phyloP scores from a whole-genome alignment of 1,140 invertebrate species.

The Drusus annulatus region DNA sequence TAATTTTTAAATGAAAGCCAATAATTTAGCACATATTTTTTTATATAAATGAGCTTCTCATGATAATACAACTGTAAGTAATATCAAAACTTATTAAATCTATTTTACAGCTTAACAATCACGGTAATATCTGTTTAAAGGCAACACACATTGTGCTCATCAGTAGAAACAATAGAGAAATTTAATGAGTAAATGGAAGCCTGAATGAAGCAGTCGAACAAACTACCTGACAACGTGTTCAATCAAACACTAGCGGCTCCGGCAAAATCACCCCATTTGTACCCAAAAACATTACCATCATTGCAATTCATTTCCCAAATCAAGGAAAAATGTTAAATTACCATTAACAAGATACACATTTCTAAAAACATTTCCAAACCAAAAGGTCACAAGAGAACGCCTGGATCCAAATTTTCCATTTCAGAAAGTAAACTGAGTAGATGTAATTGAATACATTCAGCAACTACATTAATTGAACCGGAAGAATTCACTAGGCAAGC shows the following conservation, averaged over 20 bases:
- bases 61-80: slow-evolving; percentile 48
- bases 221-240: slow-evolving; percentile 9
- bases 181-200: slow-evolving; percentile 45
- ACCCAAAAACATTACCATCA: no score
- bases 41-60: slow-evolving; percentile 53
- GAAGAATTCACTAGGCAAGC: no score
- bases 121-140: slow-evolving; percentile 51
- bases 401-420: no score
- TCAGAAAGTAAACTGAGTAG: no score
- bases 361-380: no score
- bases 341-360: no score
- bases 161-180: slow-evolving; percentile 18
- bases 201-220: slow-evolving; percentile 43
- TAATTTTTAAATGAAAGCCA: slow-evolving; percentile 4
- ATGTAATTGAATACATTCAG: no score
- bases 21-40: slow-evolving; percentile 40
- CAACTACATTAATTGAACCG: no score
- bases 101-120: slow-evolving; percentile 54
- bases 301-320: no score
- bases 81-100: slow-evolving; percentile 50
- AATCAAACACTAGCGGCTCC: background rate
- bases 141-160: slow-evolving; percentile 52
- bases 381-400: no score
- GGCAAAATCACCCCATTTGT: no score
- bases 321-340: no score